A percentile compares a stretch with the other conserved stretches of the same genome.
phyloP scores from a whole-genome alignment of 2,888 invertebrate species.

The Venusia cambrica region DNA sequence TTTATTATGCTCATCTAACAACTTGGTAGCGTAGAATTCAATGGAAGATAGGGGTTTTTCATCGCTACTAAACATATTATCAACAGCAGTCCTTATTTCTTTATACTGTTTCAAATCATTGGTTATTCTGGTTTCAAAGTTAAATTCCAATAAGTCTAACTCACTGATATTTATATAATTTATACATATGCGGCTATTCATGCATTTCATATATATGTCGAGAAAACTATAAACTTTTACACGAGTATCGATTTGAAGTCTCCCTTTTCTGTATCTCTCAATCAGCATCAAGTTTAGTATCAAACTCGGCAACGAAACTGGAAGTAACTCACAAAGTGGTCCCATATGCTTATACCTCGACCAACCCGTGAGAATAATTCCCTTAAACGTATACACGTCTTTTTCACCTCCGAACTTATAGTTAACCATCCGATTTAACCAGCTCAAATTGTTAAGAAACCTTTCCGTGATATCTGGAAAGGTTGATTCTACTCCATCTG shows the following conservation, averaged over 20 bases:
- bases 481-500: constrained; percentile 76
- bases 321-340: constrained; percentile 83
- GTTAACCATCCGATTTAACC: constrained; percentile 82
- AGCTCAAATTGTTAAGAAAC: constrained; percentile 86
- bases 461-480: constrained; percentile 82
- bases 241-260: constrained; percentile 19
- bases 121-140: constrained; percentile 40
- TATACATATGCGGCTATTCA: constrained; percentile 33
- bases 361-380: constrained; percentile 87
- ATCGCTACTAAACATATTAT: constrained; percentile 22
- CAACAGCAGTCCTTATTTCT: constrained; percentile 22
- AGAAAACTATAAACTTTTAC: constrained; percentile 13
- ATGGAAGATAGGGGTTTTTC: constrained; percentile 16
- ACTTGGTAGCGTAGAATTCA: constrained; percentile 38
- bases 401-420: constrained; percentile 64
- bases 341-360: constrained; percentile 86
- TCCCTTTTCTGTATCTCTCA: constrained; percentile 47
- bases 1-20: constrained; percentile 34
- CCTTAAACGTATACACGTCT: constrained; percentile 68
- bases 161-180: constrained; percentile 18
- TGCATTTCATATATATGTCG: too few relatives aligned
- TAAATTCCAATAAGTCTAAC: constrained; percentile 35
- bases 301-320: constrained; percentile 83
- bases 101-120: constrained; percentile 27
- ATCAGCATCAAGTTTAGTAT: constrained; percentile 79